A percentile compares a stretch with the other conserved stretches of the same genome.
Evolutionary conservation across 2,888 invertebrate genomes (phyloP).

Genomic region (Stomorhina lunata): DNA sequence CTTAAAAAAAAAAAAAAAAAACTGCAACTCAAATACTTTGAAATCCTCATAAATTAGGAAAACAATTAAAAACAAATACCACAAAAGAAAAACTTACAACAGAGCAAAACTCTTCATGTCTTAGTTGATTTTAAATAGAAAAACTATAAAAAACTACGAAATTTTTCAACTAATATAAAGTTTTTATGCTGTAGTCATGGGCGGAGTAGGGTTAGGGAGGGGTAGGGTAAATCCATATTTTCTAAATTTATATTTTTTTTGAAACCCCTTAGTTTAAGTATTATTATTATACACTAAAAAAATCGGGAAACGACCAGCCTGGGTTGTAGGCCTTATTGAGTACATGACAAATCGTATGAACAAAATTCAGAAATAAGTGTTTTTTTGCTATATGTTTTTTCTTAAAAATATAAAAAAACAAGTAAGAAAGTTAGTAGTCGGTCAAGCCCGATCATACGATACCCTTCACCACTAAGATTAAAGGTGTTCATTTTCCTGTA

Average conservation of each 20-base stretch:
- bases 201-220: no score
- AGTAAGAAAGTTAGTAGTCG: no score
- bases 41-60: constrained; percentile 53
- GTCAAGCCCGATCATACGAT: no score
- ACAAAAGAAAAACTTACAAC: not conserved
- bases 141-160: not conserved
- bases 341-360: no score
- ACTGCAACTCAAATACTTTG: constrained; percentile 12
- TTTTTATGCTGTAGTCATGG: not conserved
- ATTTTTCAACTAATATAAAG: not conserved
- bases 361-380: no score
- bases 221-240: not conserved
- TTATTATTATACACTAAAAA: no score
- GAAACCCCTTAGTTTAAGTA: not conserved
- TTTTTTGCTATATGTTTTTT: no score
- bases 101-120: not conserved
- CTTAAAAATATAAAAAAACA: no score
- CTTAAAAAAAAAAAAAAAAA: constrained; percentile 1
- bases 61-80: constrained; percentile 50
- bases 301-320: no score
- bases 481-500: no score
- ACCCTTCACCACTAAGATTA: no score
- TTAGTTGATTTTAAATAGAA: not conserved
- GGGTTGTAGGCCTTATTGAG: no score
- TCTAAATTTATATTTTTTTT: not conserved